Evolutionary conservation across 2,113 vertebrate genomes (phyloP).

Genomic region (Pachypanchax playfairii): DNA sequence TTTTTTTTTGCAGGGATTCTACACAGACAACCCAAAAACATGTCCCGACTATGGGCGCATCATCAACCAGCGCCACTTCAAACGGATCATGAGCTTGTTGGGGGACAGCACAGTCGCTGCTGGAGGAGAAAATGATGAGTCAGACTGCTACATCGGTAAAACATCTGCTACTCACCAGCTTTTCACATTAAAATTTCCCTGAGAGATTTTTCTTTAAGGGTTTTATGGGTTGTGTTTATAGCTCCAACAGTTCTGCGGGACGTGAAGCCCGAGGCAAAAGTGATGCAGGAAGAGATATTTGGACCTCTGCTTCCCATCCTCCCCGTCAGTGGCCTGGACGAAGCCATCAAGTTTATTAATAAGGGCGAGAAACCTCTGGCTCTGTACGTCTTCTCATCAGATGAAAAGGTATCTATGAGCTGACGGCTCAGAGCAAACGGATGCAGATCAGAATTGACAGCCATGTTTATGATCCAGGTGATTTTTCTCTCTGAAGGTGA

Average conservation of each 20-base stretch:
- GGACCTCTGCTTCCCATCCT: slow-evolving; percentile 92
- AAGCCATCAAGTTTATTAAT: slow-evolving; percentile 92
- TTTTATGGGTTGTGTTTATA: slow-evolving; percentile 53
- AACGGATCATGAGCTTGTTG: slow-evolving; percentile 82
- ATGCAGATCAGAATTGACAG: neutral
- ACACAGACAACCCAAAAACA: slow-evolving; percentile 86
- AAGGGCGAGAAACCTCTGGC: slow-evolving; percentile 90
- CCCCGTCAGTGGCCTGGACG: slow-evolving; percentile 75
- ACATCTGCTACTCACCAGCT: neutral
- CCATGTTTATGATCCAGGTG: neutral
- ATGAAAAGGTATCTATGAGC: slow-evolving; percentile 84
- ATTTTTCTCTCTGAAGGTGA: slow-evolving; percentile 72
- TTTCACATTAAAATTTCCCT: neutral
- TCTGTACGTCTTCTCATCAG: slow-evolving; percentile 86
- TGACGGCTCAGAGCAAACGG: neutral
- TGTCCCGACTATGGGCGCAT: slow-evolving; percentile 91
- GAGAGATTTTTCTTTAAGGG: neutral
- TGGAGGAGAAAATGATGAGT: slow-evolving; percentile 88
- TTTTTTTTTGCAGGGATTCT: slow-evolving; percentile 85
- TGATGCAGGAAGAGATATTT: slow-evolving; percentile 98
- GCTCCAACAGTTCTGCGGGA: slow-evolving; percentile 89
- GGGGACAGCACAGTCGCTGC: slow-evolving; percentile 83
- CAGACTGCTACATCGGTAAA: slow-evolving; percentile 88
- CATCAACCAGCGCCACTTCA: slow-evolving; percentile 89
- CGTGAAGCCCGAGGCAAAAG: slow-evolving; percentile 83